Evolutionary conservation across 2,113 vertebrate species (phyloP).

Genomic region (Myrmecobius fasciatus): DNA sequence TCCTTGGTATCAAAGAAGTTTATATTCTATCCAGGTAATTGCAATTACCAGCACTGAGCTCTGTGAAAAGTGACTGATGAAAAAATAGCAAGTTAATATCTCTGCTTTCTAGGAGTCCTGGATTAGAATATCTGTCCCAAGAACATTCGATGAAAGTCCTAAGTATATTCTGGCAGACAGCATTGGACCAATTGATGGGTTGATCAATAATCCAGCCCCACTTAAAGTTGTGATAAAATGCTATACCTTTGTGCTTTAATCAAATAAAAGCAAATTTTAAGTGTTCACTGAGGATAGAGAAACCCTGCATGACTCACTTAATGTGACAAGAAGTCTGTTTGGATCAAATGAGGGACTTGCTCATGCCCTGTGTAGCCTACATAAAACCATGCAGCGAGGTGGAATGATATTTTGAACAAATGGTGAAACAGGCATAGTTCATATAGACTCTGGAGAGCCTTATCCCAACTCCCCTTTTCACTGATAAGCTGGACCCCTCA

Average conservation of each 20-base stretch:
- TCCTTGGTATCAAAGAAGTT: background rate
- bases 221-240: background rate
- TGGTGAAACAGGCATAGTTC: background rate
- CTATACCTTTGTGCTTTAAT: background rate
- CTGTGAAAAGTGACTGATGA: background rate
- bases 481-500: background rate
- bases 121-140: background rate
- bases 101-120: background rate
- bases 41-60: background rate
- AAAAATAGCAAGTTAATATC: background rate
- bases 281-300: background rate
- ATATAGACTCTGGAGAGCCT: background rate
- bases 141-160: background rate
- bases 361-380: background rate
- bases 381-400: background rate
- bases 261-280: background rate
- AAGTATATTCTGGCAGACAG: background rate
- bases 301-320: background rate
- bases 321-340: background rate
- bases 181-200: background rate
- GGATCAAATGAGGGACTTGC: background rate
- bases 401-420: background rate
- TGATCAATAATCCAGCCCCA: background rate
- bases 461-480: background rate
- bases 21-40: background rate